phyloP scores from a whole-genome alignment of 2,797 vertebrate genomes.

The Eupleurogrammus muticus region DNA sequence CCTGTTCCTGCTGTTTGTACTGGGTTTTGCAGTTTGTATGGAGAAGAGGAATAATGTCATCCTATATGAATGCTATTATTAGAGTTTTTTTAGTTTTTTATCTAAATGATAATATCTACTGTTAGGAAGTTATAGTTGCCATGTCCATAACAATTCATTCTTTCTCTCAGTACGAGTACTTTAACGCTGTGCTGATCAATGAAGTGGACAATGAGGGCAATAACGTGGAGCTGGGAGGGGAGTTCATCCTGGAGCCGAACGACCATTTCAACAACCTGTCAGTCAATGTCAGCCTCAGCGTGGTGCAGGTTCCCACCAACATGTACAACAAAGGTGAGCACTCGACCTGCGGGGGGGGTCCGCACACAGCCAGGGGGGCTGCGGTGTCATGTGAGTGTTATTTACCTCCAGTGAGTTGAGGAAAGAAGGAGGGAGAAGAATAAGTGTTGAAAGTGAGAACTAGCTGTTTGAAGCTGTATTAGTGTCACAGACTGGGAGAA shows the following conservation, averaged over 20 bases:
- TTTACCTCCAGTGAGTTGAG: conserved; percentile 36
- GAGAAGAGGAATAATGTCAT: not conserved
- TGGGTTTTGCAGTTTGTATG: not conserved
- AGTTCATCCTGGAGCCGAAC: conserved; percentile 95
- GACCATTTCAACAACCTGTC: conserved; percentile 97
- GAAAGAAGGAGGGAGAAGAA: conserved; percentile 27
- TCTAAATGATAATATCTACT: not conserved
- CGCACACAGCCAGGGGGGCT: not conserved
- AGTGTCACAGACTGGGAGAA: conserved; percentile 46
- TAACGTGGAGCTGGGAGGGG: conserved; percentile 93
- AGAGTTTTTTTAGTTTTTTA: not conserved
- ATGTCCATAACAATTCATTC: not conserved
- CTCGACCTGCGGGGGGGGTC: not conserved
- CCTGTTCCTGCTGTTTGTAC: not conserved
- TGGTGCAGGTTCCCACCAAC: conserved; percentile 98
- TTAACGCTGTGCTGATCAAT: conserved; percentile 97
- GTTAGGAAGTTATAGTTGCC: too few species aligned
- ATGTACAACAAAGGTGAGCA: conserved; percentile 92
- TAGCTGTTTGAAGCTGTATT: conserved; percentile 36
- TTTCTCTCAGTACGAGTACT: conserved; percentile 92
- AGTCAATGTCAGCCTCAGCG: conserved; percentile 96
- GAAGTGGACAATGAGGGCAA: conserved; percentile 94
- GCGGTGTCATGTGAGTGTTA: conserved; percentile 11
- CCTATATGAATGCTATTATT: not conserved
- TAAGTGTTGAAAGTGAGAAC: conserved; percentile 51